Conservation (phyloP, 2,797 vertebrate species). For the Anableps anableps region DNA sequence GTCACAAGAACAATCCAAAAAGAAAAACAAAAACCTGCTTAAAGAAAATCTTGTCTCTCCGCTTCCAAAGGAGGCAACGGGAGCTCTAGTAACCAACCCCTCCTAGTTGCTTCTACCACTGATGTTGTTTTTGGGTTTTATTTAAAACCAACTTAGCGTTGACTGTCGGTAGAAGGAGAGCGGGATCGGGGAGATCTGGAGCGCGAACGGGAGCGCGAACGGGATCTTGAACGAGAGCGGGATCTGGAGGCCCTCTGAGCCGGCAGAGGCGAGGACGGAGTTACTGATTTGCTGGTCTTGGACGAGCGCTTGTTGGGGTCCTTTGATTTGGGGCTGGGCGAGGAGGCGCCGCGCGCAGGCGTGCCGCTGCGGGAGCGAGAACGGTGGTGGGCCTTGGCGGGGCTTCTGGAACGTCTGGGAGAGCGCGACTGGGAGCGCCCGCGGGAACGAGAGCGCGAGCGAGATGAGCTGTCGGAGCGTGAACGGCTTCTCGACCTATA, state of each 20-base stretch:
- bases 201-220: slow-evolving; percentile 42
- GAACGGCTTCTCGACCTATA: slow-evolving; percentile 88
- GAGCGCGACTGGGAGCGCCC: slow-evolving; percentile 85
- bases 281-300: slow-evolving; percentile 69
- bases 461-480: slow-evolving; percentile 89
- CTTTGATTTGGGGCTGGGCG: slow-evolving; percentile 79
- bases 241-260: slow-evolving; percentile 76
- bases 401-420: slow-evolving; percentile 69
- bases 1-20: slow-evolving; percentile 14
- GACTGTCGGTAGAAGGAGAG: slow-evolving; percentile 88
- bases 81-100: not conserved
- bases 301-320: slow-evolving; percentile 78
- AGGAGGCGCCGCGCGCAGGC: slow-evolving; percentile 59
- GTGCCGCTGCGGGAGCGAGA: slow-evolving; percentile 84
- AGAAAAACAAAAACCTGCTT: slow-evolving; percentile 9
- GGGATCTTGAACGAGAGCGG: slow-evolving; percentile 66
- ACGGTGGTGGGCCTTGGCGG: slow-evolving; percentile 76
- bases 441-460: slow-evolving; percentile 83
- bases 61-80: slow-evolving; percentile 18
- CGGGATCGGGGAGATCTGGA: slow-evolving; percentile 85
- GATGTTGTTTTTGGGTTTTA: not conserved
- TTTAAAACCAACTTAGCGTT: slow-evolving; percentile 81
- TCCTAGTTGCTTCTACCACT: slow-evolving; percentile 10
- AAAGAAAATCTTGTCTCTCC: not conserved
- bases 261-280: slow-evolving; percentile 59